Conservation (phyloP, 2,113 vertebrate species). For the Nothocercus nigrocapillus region DNA sequence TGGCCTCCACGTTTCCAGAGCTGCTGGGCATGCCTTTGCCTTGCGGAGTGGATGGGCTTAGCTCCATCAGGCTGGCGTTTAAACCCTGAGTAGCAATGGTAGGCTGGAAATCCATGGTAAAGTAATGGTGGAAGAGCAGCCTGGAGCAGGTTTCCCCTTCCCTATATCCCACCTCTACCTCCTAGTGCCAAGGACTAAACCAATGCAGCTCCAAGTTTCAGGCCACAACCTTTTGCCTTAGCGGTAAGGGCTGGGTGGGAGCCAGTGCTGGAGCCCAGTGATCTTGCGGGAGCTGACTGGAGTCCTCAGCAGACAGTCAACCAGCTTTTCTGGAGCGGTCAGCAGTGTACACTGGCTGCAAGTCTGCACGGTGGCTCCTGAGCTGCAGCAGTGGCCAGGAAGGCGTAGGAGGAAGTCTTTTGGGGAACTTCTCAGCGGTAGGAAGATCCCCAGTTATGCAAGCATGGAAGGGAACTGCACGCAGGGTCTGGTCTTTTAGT, state of each 20-base stretch:
- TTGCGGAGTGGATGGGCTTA: background rate
- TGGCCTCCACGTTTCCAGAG: background rate
- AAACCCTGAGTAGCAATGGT: background rate
- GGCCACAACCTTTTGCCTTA: background rate
- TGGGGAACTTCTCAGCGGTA: background rate
- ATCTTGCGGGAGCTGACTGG: background rate
- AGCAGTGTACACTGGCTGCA: background rate
- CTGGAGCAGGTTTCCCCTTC: background rate
- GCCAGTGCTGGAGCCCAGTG: background rate
- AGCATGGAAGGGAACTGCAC: background rate
- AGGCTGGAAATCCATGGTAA: background rate
- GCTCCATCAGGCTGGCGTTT: background rate
- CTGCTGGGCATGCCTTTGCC: background rate
- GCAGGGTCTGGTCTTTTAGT: background rate
- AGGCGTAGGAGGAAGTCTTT: background rate
- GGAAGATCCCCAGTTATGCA: background rate
- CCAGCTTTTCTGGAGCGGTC: background rate
- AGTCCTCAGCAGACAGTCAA: background rate
- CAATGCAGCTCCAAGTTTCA: background rate
- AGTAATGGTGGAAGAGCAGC: background rate
- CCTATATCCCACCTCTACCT: background rate
- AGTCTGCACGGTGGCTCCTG: background rate
- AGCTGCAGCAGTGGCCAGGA: background rate
- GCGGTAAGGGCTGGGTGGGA: background rate
- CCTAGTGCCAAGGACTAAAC: background rate